These are phyloP conservation scores for Drosophila subquinaria DNA, from an alignment of 2,888 invertebrate genomes.

Conservation along the genomic window DNA sequence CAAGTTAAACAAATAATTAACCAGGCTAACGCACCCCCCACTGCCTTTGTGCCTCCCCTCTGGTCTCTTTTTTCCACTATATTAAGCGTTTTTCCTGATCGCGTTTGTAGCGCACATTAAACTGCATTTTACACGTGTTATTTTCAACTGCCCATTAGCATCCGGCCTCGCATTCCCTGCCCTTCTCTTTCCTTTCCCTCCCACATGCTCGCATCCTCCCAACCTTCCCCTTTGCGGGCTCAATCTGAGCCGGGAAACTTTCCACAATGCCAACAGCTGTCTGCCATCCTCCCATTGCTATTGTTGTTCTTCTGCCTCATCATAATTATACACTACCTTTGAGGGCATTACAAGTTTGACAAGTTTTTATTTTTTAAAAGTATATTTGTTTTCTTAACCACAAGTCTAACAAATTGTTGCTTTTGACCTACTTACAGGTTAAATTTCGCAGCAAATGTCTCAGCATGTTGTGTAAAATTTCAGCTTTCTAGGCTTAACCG, in stretches of 20 bases:
- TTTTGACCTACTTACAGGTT: too few species aligned
- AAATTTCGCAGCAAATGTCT: too few species aligned
- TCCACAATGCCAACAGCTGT: conserved; percentile 83
- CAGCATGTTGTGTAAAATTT: too few species aligned
- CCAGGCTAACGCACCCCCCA: conserved; percentile 25
- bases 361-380: background rate
- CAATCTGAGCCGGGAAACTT: conserved; percentile 84
- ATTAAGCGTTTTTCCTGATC: conserved; percentile 37
- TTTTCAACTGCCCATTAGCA: conserved; percentile 20
- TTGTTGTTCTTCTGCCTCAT: conserved; percentile 31
- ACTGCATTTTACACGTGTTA: conserved; percentile 75
- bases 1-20: conserved; percentile 83
- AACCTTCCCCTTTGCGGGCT: conserved; percentile 3
- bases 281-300: conserved; percentile 46
- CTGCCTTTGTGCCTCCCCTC: background rate
- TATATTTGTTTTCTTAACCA: too few species aligned
- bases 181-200: background rate
- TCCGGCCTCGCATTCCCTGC: background rate
- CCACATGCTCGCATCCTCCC: conserved; percentile 7
- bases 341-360: background rate
- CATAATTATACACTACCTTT: conserved; percentile 56
- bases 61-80: background rate
- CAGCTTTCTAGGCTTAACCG: too few species aligned
- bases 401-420: too few species aligned
- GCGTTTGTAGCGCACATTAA: conserved; percentile 76